Percentiles rank a stretch among this genome's conserved stretches.
Evolutionary conservation across 2,888 invertebrate species (phyloP).

Genomic region (Corbicula japonica): DNA sequence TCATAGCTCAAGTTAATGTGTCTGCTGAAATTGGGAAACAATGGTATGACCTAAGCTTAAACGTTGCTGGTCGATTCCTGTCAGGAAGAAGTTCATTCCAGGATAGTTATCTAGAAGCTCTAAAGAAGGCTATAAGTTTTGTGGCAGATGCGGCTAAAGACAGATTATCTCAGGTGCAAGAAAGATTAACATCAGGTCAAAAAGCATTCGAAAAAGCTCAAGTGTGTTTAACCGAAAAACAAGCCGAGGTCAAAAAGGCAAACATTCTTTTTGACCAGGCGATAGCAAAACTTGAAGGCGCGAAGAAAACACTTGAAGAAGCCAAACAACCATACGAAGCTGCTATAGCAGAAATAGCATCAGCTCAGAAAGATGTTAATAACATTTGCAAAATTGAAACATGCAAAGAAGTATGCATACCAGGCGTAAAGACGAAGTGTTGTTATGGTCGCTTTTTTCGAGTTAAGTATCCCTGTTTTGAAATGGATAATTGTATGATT

Average conservation of each 20-base stretch:
- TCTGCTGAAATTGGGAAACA: conserved; percentile 41
- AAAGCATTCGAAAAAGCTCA: conserved; percentile 47
- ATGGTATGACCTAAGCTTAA: conserved; percentile 51
- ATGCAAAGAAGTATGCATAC: conserved; percentile 52
- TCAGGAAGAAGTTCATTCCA: conserved; percentile 46
- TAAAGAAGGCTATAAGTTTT: conserved; percentile 27
- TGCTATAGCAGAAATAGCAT: conserved; percentile 44
- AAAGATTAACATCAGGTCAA: conserved; percentile 47
- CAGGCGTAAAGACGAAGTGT: conserved; percentile 47
- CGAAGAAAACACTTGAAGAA: conserved; percentile 56
- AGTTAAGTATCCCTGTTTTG: conserved; percentile 12
- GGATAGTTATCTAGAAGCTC: conserved; percentile 55
- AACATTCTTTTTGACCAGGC: conserved; percentile 59
- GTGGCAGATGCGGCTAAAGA: conserved; percentile 50
- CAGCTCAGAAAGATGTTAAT: conserved; percentile 63
- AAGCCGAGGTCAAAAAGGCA: conserved; percentile 34
- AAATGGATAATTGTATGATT: conserved; percentile 38
- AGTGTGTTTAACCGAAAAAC: conserved; percentile 52
- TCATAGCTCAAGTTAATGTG: conserved; percentile 39
- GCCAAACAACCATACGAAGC: conserved; percentile 59
- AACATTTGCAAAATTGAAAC: conserved; percentile 60
- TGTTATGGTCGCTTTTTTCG: conserved; percentile 35
- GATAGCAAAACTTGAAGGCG: conserved; percentile 45
- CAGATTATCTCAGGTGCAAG: conserved; percentile 49
- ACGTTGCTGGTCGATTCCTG: conserved; percentile 46